Conservation (phyloP, 2,797 vertebrate species). For the Sebastes ruberrimus region DNA sequence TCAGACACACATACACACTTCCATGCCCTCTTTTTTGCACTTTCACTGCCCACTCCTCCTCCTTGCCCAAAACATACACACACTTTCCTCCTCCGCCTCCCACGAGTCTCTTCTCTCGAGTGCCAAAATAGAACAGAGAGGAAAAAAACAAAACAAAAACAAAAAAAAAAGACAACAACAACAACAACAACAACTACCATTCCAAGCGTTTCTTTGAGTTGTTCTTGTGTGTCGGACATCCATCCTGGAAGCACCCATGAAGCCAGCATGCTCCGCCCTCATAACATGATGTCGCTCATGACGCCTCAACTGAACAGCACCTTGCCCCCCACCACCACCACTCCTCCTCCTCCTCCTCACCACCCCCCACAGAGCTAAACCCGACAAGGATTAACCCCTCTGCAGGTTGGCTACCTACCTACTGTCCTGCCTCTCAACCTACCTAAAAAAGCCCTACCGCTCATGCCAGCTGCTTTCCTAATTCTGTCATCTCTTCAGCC, state of each 20-base stretch:
- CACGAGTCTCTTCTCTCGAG: slow-evolving; percentile 82
- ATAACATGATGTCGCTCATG: slow-evolving; percentile 90
- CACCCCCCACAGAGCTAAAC: slow-evolving; percentile 78
- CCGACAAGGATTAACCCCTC: slow-evolving; percentile 85
- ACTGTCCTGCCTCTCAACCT: slow-evolving; percentile 69
- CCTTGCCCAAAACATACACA: slow-evolving; percentile 67
- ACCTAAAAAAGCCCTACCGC: slow-evolving; percentile 65
- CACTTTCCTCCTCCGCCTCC: slow-evolving; percentile 73
- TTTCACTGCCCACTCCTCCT: slow-evolving; percentile 81
- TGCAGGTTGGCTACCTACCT: slow-evolving; percentile 72
- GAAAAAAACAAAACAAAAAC: slow-evolving; percentile 26
- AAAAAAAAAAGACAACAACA: slow-evolving; percentile 8
- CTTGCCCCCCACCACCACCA: slow-evolving; percentile 72
- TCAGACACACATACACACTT: slow-evolving; percentile 49
- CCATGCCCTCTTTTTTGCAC: slow-evolving; percentile 82
- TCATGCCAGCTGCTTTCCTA: slow-evolving; percentile 89
- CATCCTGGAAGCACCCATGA: slow-evolving; percentile 86
- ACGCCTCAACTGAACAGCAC: slow-evolving; percentile 84
- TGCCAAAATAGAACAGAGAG: slow-evolving; percentile 85
- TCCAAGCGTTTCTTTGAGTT: slow-evolving; percentile 86
- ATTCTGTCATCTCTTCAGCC: slow-evolving; percentile 87
- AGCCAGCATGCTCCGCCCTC: slow-evolving; percentile 87
- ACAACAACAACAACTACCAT: slow-evolving; percentile 74
- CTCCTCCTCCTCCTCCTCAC: slow-evolving; percentile 70
- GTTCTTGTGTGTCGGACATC: slow-evolving; percentile 87